These are phyloP conservation scores for Drosophila yakuba DNA, from an alignment of 1,140 invertebrate genomes.

Conservation along the genomic window DNA sequence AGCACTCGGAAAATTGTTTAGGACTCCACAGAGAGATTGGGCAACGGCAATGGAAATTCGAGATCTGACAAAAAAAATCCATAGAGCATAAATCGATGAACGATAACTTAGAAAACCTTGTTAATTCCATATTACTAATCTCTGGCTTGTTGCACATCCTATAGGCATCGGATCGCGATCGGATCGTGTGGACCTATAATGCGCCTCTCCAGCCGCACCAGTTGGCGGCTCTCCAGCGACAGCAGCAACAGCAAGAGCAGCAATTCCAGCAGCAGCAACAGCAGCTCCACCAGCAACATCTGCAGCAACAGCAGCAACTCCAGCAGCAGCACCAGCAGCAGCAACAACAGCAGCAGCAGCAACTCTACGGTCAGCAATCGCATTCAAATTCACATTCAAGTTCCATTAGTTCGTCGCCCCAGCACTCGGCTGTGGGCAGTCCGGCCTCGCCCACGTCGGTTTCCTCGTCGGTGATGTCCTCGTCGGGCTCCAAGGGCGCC, in stretches of 20 bases:
- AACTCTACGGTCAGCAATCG: constrained; percentile 80
- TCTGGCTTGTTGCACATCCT: constrained; percentile 31
- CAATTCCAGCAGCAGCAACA: constrained; percentile 67
- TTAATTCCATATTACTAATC: constrained; percentile 38
- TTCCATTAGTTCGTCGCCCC: constrained; percentile 85
- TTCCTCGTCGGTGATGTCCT: constrained; percentile 94
- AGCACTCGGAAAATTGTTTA: constrained; percentile 47
- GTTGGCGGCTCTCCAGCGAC: constrained; percentile 66
- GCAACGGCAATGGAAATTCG: constrained; percentile 42
- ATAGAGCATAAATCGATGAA: constrained; percentile 16
- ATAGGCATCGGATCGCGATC: constrained; percentile 85
- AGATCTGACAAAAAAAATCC: constrained; percentile 40
- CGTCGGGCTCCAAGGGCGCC: constrained; percentile 86
- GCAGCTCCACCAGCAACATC: constrained; percentile 72
- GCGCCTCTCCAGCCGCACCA: constrained; percentile 88
- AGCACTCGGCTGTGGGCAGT: constrained; percentile 86
- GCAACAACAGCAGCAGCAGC: constrained; percentile 68
- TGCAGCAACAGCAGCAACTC: constrained; percentile 52
- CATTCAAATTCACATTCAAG: constrained; percentile 85
- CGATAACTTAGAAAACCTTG: constrained; percentile 7
- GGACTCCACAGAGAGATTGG: constrained; percentile 39
- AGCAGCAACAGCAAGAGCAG: constrained; percentile 85
- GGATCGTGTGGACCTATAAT: constrained; percentile 96
- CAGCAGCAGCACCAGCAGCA: constrained; percentile 73
- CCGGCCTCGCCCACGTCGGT: constrained; percentile 93